Base-by-base conservation (phyloP, 2,888 invertebrate species). In the Scelioninae gen. 2 region DNA sequence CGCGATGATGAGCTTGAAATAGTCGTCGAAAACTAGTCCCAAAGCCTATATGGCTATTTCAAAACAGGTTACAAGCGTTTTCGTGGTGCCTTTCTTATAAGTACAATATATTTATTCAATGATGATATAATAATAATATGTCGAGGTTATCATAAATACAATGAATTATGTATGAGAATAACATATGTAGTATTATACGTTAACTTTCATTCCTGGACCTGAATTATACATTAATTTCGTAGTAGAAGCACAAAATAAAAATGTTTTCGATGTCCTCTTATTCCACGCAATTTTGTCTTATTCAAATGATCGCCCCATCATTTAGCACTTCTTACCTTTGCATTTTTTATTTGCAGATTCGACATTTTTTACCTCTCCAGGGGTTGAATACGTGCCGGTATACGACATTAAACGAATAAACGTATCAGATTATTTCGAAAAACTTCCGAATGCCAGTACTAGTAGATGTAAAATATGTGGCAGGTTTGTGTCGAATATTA, bases 391-490 rank as follows among this genome's bases (percentile, higher is more conserved):
- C 78, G 76, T 77, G 79, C 77, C 80, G 78, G 71, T 81, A 73
- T 73, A 75, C 76, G 79, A 78, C 73, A 77, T 79, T 72, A 78
- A 81, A 76, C 80, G 75, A 77, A 77, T 80, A 74, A 79, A 80
- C 74, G 72, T 81, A 58, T 81, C 80, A 61, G 78, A 81, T 73
- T 82, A 78, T 80, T 82, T 81, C 69, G 79, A 78, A 75, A 83
- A 79, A 74, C 57, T 81, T 71, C 80, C 82, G 37, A 76, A 80
- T 73, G 78, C 79, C 37, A 80, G 78, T 64, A 76, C 78, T 75
- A 79, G 80, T 77, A 79, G 81, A 77, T 85, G 83, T 78, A 84
- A 83, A 80, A 76, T 84, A 37, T 85, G 85, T 77, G 83, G 82
- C 45, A 81, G 84, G 76, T 77, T 85, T 25, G 85, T 86, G 33